Evolutionary conservation across 2,888 invertebrate genomes (phyloP), one percentile per base, ranked within the genome.

Genomic region (Stenichneumon culpator): DNA sequence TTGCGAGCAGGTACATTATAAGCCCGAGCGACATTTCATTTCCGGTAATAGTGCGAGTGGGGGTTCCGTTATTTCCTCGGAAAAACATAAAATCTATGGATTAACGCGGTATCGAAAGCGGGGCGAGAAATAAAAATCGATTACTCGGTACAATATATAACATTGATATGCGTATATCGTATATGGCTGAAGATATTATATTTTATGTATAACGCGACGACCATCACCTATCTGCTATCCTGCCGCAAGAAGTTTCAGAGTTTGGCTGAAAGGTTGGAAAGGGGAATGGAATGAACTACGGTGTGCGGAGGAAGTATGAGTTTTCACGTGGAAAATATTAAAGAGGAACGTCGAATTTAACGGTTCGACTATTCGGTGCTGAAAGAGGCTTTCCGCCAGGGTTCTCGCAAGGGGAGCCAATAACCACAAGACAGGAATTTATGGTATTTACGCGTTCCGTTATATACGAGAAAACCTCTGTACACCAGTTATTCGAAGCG

Each of bases 51-150:
- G 39, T 39, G 39, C 39, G 39, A 39, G 9, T 11, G 57, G 44
- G 44, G 14, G 3, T 67, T 39, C 32, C 22, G 36, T 54, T 79
- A 79, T 79, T 69, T 79, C 69, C 57, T 63, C 32, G 72, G 50
- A 52, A 72, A 65, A 60, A 22, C 50, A 47, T 79, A 54, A 69
- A 77, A 68, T 68, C 68, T 68, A 32, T 36, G 68, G 78, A 57
- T 68, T 68, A 57, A 25, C 16, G 67, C 16, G 68, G 28, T 44
- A 54, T 11, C 44, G 44, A 14, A 78, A 28, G 28, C 54, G 39
- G 28, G 54, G 54, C 68, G 68, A 57, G 68, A 28, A 78, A 78
- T 74, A 19, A 73, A 73, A 80, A 80, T 80, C 73, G 80, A 73
- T 67, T 57, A 28, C 28, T 39, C 52, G 19, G 6, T 54, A 19